A percentile compares a stretch with the other conserved stretches of the same genome.
Conservation (phyloP, 2,888 invertebrate genomes). For the Drosophila mayaguana region DNA sequence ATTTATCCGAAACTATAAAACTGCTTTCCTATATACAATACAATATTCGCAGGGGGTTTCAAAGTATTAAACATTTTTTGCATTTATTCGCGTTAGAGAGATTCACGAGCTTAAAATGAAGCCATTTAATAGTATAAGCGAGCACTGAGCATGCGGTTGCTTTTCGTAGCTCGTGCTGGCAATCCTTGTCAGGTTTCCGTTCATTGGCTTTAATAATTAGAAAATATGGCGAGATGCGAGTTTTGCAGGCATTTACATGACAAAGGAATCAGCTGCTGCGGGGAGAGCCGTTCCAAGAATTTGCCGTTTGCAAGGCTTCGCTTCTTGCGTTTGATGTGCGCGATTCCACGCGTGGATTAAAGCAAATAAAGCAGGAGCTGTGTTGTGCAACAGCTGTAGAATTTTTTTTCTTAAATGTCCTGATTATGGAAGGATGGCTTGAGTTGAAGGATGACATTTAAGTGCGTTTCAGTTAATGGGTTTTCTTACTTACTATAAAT, state of each 20-base stretch:
- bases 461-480: conserved; percentile 31
- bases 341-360: conserved; percentile 31
- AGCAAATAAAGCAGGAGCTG: conserved; percentile 1
- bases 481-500: conserved; percentile 25
- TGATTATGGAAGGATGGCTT: neutral
- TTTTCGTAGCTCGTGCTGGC: conserved; percentile 10
- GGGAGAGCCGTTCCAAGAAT: conserved; percentile 1
- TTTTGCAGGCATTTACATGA: conserved; percentile 58
- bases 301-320: neutral
- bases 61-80: neutral
- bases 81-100: neutral
- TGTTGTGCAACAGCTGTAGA: conserved; percentile 16
- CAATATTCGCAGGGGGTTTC: neutral
- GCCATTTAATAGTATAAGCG: neutral
- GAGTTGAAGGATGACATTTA: conserved; percentile 14
- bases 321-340: conserved; percentile 1
- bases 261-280: conserved; percentile 24
- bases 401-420: neutral
- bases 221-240: conserved; percentile 33
- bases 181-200: conserved; percentile 41
- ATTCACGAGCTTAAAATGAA: conserved; percentile 9
- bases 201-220: conserved; percentile 66
- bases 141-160: conserved; percentile 8
- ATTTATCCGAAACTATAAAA: neutral
- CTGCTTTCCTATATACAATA: neutral